phyloP scores from a whole-genome alignment of 2,113 vertebrate genomes.

The Cisticola juncidis region DNA sequence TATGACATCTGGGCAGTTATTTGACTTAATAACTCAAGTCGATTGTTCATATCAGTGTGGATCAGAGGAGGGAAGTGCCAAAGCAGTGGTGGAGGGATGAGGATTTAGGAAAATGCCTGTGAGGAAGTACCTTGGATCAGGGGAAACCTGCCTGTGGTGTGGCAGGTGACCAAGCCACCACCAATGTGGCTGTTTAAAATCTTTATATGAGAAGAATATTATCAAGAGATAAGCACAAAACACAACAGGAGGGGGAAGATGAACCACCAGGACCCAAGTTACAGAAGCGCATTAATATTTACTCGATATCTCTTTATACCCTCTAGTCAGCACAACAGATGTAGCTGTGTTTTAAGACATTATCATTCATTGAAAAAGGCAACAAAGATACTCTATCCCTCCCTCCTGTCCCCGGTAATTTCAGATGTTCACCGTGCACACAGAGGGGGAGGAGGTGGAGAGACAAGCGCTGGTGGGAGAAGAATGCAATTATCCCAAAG shows the following conservation, averaged over 20 bases:
- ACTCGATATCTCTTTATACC: conserved; percentile 64
- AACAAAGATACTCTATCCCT: conserved; percentile 48
- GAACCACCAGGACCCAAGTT: neutral
- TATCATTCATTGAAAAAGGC: conserved; percentile 50
- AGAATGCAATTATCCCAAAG: conserved; percentile 77
- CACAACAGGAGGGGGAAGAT: neutral
- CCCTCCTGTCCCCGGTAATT: neutral
- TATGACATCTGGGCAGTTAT: conserved; percentile 67
- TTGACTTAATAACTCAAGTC: conserved; percentile 58
- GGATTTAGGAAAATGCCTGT: neutral
- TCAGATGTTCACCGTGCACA: neutral
- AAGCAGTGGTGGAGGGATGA: neutral
- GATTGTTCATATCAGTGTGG: conserved; percentile 21
- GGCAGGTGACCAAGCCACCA: neutral
- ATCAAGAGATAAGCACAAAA: conserved; percentile 3
- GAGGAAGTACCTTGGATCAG: neutral
- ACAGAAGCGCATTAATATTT: conserved; percentile 65
- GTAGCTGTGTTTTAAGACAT: conserved; percentile 64
- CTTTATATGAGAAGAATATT: neutral
- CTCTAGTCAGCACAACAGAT: conserved; percentile 74
- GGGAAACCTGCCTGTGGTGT: neutral
- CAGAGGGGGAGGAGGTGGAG: conserved; percentile 10
- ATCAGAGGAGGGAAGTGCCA: neutral
- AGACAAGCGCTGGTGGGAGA: conserved; percentile 58
- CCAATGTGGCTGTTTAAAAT: neutral